Base-by-base conservation (phyloP, 2,797 vertebrate genomes). In the Spatula versicolor region DNA sequence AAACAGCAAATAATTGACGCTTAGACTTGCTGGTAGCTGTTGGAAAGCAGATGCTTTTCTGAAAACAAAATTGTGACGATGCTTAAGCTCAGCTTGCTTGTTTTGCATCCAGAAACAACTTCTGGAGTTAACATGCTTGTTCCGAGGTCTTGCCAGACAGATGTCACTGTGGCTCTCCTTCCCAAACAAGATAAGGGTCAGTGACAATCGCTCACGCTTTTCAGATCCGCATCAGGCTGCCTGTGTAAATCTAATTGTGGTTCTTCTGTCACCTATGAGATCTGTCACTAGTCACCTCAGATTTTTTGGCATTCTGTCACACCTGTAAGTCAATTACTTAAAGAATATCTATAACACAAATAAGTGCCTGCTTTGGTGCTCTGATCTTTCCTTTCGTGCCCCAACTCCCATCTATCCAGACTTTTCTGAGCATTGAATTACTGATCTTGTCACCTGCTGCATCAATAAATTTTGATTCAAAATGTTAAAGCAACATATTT, bases 391-490 rank as follows among this genome's bases (percentile, higher is more conserved):
- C 30, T 80, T 83, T 91, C 6, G 0, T 91, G 58, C 26, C 26
- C 73, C 76, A 78, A 54, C 66, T 95, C 64, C 55, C 21, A 2
- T 94, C 68, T 90, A 37, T 64, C 66, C 74, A 46, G 43, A 59
- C n/a, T 93, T 90, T 83, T 81, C 81, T 63, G 55, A 58, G 80
- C 89, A 91, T 94, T 95, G 80, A 93, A 66, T 95, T 94, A 96
- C 72, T 78, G 92, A 77, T 87, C 92, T 86, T 92, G 83, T 96
- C 94, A 96, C 92, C 91, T 95, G 89, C 87, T 93, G 30, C 82
- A 84, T 93, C 88, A 82, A 67, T 94, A 95, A 80, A 97, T 89
- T 80, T 93, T 2, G 48, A 69, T 93, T 78, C 76, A 94, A 79
- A 94, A 91, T 95, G 92, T 91, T 92, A 92, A 95, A 94, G 41